Evolutionary conservation across 2,797 vertebrate genomes (phyloP), one percentile per base, ranked within the genome.

Genomic region (Rhincodon typus): DNA sequence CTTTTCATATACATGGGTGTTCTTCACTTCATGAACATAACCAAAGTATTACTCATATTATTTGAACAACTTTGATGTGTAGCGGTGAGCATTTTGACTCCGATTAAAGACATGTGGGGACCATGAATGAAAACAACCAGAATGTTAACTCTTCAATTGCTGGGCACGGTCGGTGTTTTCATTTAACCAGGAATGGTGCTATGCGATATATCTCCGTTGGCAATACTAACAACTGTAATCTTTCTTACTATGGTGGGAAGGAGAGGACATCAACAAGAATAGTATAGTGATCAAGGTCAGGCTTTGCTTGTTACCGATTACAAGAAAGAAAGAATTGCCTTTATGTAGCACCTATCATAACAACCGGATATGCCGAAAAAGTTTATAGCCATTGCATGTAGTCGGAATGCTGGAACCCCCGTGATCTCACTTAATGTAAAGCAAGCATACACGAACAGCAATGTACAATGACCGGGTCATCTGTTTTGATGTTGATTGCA

Each of bases 1-100:
- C 98, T 98, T 98, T 98, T 99, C 97, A 97, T 98, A 98, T 97
- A 97, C 97, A 97, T 98, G 98, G 98, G 98, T 98, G 98, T 98
- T 98, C 98, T 97, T 97, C 96, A 97, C 97, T 97, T 97, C 97
- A 96, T 97, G 97, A 95, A 97, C 97, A 97, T 50, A 94, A 98
- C 98, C 98, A 98, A 97, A 98, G 97, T 96, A 97, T 98, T 97
- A 97, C 98, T 98, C 98, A 97, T 97, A 97, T 98, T 99, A 97
- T 98, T 98, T 98, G 98, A 97, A 98, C 96, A 97, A 97, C 98
- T 97, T 98, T 98, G 98, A 98, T 98, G 98, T 98, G 95, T 96
- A 97, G 42, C 53, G 53, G 53, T n/a, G 70, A 95, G 27, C 94
- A 77, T 74, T 95, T 95, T 77, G 46, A 95, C 46, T 95, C 46